Evolutionary conservation across 92 coral and sea anemone species (phyloP).

Genomic region (Montipora capitata): DNA sequence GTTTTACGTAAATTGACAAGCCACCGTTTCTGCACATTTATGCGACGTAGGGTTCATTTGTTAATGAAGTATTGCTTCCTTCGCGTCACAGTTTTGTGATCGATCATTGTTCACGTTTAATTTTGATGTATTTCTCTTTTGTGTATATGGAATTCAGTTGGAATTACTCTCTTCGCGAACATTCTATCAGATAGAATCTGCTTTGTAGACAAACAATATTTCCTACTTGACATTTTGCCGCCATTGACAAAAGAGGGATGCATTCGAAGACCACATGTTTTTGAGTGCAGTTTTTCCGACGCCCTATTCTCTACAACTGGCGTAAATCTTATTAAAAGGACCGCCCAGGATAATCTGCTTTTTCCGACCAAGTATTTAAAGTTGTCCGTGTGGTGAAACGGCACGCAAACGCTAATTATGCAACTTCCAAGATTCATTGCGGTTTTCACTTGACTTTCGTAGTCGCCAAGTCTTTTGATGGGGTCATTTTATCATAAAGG

Average conservation of each 20-base stretch:
- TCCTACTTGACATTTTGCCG: background rate
- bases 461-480: background rate
- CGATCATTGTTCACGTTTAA: too few species aligned
- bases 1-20: background rate
- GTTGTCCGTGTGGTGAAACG: background rate
- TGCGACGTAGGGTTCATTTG: background rate
- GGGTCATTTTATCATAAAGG: background rate
- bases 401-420: conserved; percentile 15
- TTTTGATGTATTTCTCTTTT: background rate
- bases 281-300: conserved; percentile 33
- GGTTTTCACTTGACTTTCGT: background rate
- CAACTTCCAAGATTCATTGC: too few species aligned
- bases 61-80: background rate
- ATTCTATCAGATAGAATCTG: background rate
- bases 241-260: background rate
- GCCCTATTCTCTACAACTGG: conserved; percentile 1
- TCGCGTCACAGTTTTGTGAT: background rate
- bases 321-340: conserved; percentile 32
- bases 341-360: conserved; percentile 42
- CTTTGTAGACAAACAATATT: conserved; percentile 14
- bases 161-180: background rate
- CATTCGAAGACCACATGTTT: background rate
- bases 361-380: conserved; percentile 20
- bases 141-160: background rate
- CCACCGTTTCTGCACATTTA: background rate